phyloP scores from a whole-genome alignment of 2,113 vertebrate species.

The Oceanodroma tethys region DNA sequence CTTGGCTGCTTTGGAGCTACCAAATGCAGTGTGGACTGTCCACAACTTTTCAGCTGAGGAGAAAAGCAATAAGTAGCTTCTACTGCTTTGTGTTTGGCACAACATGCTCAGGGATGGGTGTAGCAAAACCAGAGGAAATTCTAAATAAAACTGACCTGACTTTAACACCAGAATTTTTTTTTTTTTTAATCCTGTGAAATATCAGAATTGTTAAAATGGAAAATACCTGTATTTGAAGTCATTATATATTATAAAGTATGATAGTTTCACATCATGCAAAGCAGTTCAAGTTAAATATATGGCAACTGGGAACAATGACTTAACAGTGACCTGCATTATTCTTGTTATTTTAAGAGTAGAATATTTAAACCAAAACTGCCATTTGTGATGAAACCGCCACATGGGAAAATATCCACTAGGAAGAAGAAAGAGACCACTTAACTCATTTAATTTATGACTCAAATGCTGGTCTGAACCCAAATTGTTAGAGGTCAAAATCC shows the following conservation, averaged over 20 bases:
- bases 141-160: not conserved
- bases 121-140: not conserved
- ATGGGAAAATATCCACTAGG: slow-evolving; percentile 41
- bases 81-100: not conserved
- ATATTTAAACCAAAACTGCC: slow-evolving; percentile 29
- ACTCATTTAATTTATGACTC: slow-evolving; percentile 47
- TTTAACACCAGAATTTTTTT: not conserved
- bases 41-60: not conserved
- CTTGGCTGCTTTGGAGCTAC: not conserved
- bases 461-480: slow-evolving; percentile 36
- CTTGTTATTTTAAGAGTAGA: slow-evolving; percentile 37
- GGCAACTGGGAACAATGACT: slow-evolving; percentile 18
- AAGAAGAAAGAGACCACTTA: slow-evolving; percentile 49
- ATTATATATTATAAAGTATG: not conserved
- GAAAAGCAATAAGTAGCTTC: not conserved
- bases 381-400: slow-evolving; percentile 31
- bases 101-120: not conserved
- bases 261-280: not conserved
- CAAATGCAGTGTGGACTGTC: not conserved
- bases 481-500: slow-evolving; percentile 40
- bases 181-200: not conserved
- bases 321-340: slow-evolving; percentile 22
- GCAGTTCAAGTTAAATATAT: not conserved
- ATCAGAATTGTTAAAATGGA: not conserved
- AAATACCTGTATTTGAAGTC: not conserved